These are phyloP conservation scores for Malaclemys terrapin DNA, from an alignment of 2,113 vertebrate species.

Conservation along the genomic window DNA sequence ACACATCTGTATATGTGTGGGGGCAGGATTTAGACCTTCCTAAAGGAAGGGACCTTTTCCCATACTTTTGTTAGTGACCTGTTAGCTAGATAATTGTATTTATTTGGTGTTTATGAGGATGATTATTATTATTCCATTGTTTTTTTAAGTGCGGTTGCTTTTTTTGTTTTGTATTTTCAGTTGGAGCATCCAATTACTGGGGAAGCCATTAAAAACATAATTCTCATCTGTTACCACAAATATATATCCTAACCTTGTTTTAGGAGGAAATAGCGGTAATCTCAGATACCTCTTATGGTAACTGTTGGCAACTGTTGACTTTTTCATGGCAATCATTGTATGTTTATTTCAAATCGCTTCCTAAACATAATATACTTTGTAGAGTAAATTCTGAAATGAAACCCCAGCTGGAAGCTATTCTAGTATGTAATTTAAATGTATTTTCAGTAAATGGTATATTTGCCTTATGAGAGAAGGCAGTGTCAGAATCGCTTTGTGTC, in stretches of 20 bases:
- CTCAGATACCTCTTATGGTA: conserved; percentile 50
- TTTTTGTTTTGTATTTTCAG: conserved; percentile 21
- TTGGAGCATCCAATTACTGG: not conserved
- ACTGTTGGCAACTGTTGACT: conserved; percentile 7
- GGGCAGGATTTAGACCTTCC: not conserved
- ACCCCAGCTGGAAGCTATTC: not conserved
- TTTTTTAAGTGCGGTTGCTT: not conserved
- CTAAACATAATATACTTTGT: conserved; percentile 41
- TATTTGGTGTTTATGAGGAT: not conserved
- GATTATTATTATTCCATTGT: not conserved
- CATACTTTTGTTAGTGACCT: not conserved
- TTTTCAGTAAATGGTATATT: conserved; percentile 57
- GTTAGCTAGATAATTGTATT: not conserved
- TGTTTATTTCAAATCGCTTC: conserved; percentile 52
- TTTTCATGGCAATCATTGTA: conserved; percentile 6
- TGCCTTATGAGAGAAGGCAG: not conserved
- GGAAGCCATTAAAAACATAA: conserved; percentile 18
- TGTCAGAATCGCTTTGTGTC: not conserved
- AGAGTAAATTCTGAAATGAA: conserved; percentile 50
- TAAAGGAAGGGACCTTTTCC: not conserved
- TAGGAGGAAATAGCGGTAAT: conserved; percentile 35
- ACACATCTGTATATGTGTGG: not conserved
- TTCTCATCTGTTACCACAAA: conserved; percentile 26
- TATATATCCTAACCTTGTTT: conserved; percentile 28
- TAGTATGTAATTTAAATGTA: conserved; percentile 47